Evolutionary conservation across 2,797 vertebrate genomes (phyloP), one percentile per base, ranked within the genome.

Genomic region (Pseudomugil gertrudae): DNA sequence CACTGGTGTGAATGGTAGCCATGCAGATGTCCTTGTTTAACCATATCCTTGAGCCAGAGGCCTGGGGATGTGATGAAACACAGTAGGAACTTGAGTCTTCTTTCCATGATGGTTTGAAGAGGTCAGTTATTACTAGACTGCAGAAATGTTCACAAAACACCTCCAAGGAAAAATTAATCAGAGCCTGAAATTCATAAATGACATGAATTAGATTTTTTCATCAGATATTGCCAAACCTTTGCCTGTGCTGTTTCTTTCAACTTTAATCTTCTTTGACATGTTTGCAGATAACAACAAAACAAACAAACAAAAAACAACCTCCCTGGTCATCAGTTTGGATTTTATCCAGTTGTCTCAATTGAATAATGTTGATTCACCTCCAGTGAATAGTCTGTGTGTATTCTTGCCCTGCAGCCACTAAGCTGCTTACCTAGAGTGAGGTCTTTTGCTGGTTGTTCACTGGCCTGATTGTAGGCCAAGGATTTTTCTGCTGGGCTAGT

Each of bases 361-460:
- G 57, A 84, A 84, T 74, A 77, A 61, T 80, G 78, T 40, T 68
- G 84, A 24, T 77, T 88, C 79, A 74, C 77, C 71, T 79, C 75
- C 40, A 38, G 26, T 81, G 77, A 87, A 83, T 74, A 66, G 72
- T 66, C 33, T 69, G 76, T 77, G 62, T 79, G 45, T 69, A 58
- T 6, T 29, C 68, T 63, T 17, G 33, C 24, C 66, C 63, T 51
- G 45, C 26, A 72, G 32, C 75, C 87, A 51, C 74, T 90, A 90
- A 91, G 89, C 89, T 81, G 90, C 90, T 92, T 90, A 87, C 70
- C 74, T 62, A 40, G 47, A 81, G 47, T 74, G 74, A 84, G 82
- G 74, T 88, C 80, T 89, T 82, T 84, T 69, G 69, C 74, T 89
- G 81, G 62, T 67, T 50, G 54, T 72, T 62, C 60, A 9, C 58